Base-by-base conservation (phyloP, 2,888 invertebrate species). In the Diarsia mendica region DNA sequence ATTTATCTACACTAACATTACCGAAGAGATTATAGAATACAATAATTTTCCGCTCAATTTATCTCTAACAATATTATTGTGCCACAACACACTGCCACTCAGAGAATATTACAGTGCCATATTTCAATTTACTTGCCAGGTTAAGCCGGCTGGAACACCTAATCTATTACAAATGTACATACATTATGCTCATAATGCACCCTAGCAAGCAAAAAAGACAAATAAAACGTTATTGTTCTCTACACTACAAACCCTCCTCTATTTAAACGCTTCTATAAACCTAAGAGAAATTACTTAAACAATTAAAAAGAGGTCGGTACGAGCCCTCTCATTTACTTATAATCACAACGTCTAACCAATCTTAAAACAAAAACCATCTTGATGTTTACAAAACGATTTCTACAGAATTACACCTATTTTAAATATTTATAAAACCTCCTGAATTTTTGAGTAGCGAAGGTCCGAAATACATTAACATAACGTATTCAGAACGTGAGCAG, bases 91-190 rank as follows among this genome's bases (percentile, higher is more conserved):
- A 70, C 64, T 51, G 46, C 39, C 18, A 58, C 49, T 63, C 60
- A 15, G 44, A 46, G 63, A 75, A 75, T 39, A 79, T 75, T 51
- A 75, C 69, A 46, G 49, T 6, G 67, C 48, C 39, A 69, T 83
- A 77, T 81, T 77, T 82, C 77, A 85, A 77, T 79, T 83, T 73
- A 28, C 61, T 65, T 73, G 73, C 46, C 69, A 75, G 55, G 71
- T 58, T 72, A 55, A 75, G 72, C 72, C 67, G 39, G 44, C 63
- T 39, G 66, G 60, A 75, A 71, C 72, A 75, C 72, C 84, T 83
- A 80, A 83, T 80, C 75, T 84, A 77, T 84, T 77, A 82, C 77
- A 65, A 79, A 72, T 74, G 76, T 75, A 80, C 72, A 66, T 82
- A 73, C 64, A 66, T 74, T 77, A 53, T 67, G 51, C 58, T 78